Evolutionary conservation across 1,140 invertebrate genomes (phyloP).

Genomic region (Vollenhovia emeryi): DNA sequence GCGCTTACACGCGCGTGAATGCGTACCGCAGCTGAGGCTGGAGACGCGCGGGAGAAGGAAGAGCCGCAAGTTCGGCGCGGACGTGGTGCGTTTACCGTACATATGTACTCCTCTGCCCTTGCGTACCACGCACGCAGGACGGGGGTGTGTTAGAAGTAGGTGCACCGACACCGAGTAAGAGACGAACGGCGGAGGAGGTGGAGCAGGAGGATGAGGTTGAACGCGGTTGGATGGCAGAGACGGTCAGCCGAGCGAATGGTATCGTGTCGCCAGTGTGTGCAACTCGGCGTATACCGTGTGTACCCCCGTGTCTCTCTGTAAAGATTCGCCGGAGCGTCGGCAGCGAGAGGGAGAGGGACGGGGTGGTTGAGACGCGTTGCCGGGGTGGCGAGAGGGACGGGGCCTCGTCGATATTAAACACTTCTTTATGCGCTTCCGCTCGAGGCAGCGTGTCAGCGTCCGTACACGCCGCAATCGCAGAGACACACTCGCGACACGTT

Average conservation of each 20-base stretch:
- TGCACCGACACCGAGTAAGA: slow-evolving; percentile 21
- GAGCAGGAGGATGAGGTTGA: slow-evolving; percentile 18
- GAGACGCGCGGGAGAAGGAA: not conserved
- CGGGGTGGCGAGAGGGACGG: not conserved
- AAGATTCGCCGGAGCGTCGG: slow-evolving; percentile 39
- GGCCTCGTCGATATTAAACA: slow-evolving; percentile 50
- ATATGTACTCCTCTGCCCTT: slow-evolving; percentile 5
- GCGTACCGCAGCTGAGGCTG: not conserved
- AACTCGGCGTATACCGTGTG: not conserved
- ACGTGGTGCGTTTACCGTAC: not conserved
- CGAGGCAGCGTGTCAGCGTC: slow-evolving; percentile 52
- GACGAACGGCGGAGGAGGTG: not conserved
- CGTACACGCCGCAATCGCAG: slow-evolving; percentile 51
- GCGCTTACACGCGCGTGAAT: slow-evolving; percentile 10
- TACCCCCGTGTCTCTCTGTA: not conserved
- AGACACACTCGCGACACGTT: slow-evolving; percentile 55
- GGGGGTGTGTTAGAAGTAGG: slow-evolving; percentile 37
- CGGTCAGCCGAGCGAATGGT: slow-evolving; percentile 41
- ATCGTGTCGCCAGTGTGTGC: slow-evolving; percentile 39
- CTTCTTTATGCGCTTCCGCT: slow-evolving; percentile 53
- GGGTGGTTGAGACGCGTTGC: not conserved
- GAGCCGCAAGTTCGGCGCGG: not conserved
- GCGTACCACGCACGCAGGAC: not conserved
- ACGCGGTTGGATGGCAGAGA: slow-evolving; percentile 40
- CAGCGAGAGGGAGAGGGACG: not conserved